A percentile compares a stretch with the other conserved stretches of the same genome.
Evolutionary conservation across 2,113 vertebrate species (phyloP).

Genomic region (Lonchura striata): DNA sequence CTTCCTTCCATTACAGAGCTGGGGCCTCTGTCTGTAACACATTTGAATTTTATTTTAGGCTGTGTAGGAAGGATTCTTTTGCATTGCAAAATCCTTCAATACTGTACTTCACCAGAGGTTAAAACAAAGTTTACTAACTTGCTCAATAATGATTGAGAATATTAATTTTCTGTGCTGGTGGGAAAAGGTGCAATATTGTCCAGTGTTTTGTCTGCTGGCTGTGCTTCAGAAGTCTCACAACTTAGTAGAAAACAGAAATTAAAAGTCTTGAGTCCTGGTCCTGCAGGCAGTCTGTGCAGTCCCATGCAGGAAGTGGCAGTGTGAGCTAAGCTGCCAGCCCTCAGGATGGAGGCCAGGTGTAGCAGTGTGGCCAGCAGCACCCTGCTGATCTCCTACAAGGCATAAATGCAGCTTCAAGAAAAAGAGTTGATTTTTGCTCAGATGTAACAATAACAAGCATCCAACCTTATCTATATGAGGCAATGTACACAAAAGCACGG

Average conservation of each 20-base stretch:
- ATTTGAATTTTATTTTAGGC: background rate
- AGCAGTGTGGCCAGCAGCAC: background rate
- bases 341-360: background rate
- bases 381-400: background rate
- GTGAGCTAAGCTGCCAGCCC: background rate
- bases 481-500: background rate
- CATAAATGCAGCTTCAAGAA: background rate
- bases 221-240: background rate
- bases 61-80: background rate
- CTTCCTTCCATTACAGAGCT: background rate
- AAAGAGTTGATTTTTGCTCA: background rate
- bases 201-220: background rate
- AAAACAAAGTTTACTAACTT: background rate
- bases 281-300: background rate
- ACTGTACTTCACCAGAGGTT: background rate
- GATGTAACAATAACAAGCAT: background rate
- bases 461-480: background rate
- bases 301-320: rapidly evolving
- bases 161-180: background rate
- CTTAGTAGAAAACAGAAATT: background rate
- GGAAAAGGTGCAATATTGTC: background rate
- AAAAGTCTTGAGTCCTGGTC: rapidly evolving
- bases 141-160: background rate
- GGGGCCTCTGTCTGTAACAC: background rate
- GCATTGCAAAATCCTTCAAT: background rate